Conservation (phyloP, 1,140 invertebrate species). For the Lepidurus packardi region DNA sequence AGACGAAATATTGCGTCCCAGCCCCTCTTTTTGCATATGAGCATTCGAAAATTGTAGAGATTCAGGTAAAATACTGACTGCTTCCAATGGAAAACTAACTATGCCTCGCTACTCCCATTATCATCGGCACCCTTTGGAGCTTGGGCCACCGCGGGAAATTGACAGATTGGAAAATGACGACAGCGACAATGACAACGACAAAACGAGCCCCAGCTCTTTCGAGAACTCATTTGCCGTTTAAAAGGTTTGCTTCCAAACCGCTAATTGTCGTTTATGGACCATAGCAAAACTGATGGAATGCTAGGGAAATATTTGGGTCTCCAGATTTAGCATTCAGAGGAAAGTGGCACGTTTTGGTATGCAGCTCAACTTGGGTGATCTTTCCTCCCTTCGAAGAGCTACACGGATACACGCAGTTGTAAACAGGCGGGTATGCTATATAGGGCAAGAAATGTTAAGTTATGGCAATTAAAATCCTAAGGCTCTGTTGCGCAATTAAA, state of each 20-base stretch:
- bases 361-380: conserved; percentile 12
- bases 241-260: not conserved
- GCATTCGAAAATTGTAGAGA: not conserved
- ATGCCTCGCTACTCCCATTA: not conserved
- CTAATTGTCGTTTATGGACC: not conserved
- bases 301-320: not conserved
- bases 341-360: not conserved
- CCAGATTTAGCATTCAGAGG: not conserved
- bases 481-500: not conserved
- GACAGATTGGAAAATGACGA: conserved; percentile 21
- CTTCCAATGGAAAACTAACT: not conserved
- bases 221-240: not conserved
- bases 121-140: not conserved
- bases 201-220: not conserved
- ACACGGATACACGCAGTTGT: not conserved
- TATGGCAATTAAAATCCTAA: no score
- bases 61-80: not conserved
- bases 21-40: not conserved
- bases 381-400: not conserved
- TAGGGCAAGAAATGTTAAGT: no score
- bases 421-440: no score
- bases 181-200: conserved; percentile 13
- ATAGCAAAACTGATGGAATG: not conserved
- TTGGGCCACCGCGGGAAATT: conserved; percentile 5
- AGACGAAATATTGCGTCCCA: not conserved